Evolutionary conservation across 2,113 vertebrate species (phyloP), one percentile per base, ranked within the genome.

Genomic region (Catharus bicknelli): DNA sequence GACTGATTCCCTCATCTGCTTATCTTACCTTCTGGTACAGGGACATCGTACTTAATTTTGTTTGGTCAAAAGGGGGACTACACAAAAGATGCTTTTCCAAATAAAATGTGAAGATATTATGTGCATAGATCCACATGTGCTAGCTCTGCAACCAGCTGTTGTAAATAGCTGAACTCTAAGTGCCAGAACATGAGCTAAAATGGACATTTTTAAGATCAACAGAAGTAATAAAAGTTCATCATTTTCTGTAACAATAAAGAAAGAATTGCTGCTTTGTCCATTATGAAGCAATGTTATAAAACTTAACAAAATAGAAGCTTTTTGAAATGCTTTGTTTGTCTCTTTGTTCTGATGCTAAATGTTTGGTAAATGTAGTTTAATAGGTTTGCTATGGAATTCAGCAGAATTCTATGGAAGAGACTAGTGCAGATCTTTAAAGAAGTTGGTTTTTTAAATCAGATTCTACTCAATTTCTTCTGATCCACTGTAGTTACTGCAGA

Each of bases 101-200:
- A 77, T 48, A 54, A 87, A 82, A 82, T 55, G 38, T 75, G 30
- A 17, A 75, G 57, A 25, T 79, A 72, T 72, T 88, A 58, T 72
- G 27, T 21, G 38, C 23, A 36, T n/a, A 58, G 3, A 79, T 43
- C 16, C 32, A 25, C 32, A 38, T 40, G 21, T 53, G n/a, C 32
- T 87, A 78, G 10, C 9, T 75, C 20, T 66, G 29, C 48, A 90
- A 92, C 12, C 16, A 89, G 81, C 22, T 87, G 74, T 43, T 75
- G 50, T 83, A 95, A 90, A 94, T 16, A 83, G 70, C 32, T 87
- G 29, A 82, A 76, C 18, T 87, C 18, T 42, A 69, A 90, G 54
- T 89, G 81, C 51, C 78, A 80, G 50, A 76, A 55, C 15, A 51
- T 2, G 7, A n/a, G 19, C 40, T 75, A 92, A 81, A 90, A 78